phyloP scores from a whole-genome alignment of 1,140 invertebrate genomes.

The Adoxophyes honmai region DNA sequence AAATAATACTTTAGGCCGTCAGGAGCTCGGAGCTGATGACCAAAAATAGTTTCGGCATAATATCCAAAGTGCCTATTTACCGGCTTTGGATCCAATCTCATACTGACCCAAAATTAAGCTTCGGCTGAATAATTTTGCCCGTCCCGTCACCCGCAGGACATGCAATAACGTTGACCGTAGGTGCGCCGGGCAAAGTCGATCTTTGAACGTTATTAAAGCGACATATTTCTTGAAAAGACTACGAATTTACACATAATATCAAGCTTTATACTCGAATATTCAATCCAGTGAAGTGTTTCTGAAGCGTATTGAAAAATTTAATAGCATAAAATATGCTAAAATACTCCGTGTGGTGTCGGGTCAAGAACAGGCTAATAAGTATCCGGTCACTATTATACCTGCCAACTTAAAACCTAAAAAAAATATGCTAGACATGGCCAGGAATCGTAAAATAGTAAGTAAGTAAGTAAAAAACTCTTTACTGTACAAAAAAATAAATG shows the following conservation, averaged over 20 bases:
- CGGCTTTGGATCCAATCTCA: slow-evolving; percentile 10
- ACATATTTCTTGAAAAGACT: not conserved
- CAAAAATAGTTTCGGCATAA: slow-evolving; percentile 11
- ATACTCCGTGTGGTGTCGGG: no score
- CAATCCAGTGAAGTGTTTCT: no score
- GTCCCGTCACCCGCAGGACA: slow-evolving; percentile 5
- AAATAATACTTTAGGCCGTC: no score
- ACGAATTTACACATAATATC: not conserved
- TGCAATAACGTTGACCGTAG: slow-evolving; percentile 9
- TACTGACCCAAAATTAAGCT: slow-evolving; percentile 11
- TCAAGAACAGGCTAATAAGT: no score
- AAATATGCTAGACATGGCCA: no score
- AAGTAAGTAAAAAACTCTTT: no score
- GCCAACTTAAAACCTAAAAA: no score
- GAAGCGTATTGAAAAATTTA: no score
- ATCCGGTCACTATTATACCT: no score
- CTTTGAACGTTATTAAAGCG: not conserved
- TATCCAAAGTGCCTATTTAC: slow-evolving; percentile 7
- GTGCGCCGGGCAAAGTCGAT: not conserved
- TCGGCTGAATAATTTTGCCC: slow-evolving; percentile 7
- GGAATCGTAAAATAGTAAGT: no score
- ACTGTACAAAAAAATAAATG: no score
- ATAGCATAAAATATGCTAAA: no score
- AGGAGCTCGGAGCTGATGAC: not conserved
- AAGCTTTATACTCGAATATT: not conserved